Percentiles rank a stretch among this genome's conserved stretches.
phyloP scores from a whole-genome alignment of 2,113 vertebrate genomes.

The Eublepharis macularius region DNA sequence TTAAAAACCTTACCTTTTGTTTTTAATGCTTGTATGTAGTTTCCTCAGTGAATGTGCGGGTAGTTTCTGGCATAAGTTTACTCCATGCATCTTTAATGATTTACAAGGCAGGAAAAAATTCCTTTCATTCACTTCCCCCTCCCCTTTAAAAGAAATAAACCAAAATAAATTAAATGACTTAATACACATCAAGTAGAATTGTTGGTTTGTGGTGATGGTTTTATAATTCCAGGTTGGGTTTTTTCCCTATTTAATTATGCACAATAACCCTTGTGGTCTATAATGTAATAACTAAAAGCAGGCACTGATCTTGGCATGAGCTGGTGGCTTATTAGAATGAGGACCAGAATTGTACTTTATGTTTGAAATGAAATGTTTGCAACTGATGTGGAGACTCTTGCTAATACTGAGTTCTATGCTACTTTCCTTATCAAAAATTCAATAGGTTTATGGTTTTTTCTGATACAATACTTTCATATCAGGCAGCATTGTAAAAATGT shows the following conservation, averaged over 20 bases:
- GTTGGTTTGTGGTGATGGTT: slow-evolving; percentile 77
- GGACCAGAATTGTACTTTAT: slow-evolving; percentile 71
- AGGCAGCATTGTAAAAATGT: too few species aligned
- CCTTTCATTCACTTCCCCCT: slow-evolving; percentile 21
- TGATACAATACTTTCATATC: too few species aligned
- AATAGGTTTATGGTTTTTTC: not conserved
- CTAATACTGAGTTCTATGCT: slow-evolving; percentile 52
- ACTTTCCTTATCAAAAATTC: slow-evolving; percentile 63
- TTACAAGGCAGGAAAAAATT: slow-evolving; percentile 75
- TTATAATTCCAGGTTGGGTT: slow-evolving; percentile 81
- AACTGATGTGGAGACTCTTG: slow-evolving; percentile 69
- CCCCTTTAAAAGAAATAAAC: slow-evolving; percentile 42
- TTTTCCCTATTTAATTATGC: slow-evolving; percentile 81
- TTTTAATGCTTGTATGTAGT: slow-evolving; percentile 42
- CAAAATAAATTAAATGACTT: slow-evolving; percentile 73
- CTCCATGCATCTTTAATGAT: slow-evolving; percentile 82
- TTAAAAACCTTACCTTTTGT: slow-evolving; percentile 45
- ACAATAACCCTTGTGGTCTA: slow-evolving; percentile 77
- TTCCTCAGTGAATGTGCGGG: slow-evolving; percentile 63
- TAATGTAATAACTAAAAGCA: slow-evolving; percentile 81
- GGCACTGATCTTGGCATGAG: slow-evolving; percentile 71
- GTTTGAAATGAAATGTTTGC: slow-evolving; percentile 82
- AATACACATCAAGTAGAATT: slow-evolving; percentile 77
- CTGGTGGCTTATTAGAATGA: slow-evolving; percentile 76
- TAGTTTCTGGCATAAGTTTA: slow-evolving; percentile 69